A percentile compares a stretch with the other conserved stretches of the same genome.
phyloP scores from a whole-genome alignment of 2,888 invertebrate species.

The Augiades crinisus region DNA sequence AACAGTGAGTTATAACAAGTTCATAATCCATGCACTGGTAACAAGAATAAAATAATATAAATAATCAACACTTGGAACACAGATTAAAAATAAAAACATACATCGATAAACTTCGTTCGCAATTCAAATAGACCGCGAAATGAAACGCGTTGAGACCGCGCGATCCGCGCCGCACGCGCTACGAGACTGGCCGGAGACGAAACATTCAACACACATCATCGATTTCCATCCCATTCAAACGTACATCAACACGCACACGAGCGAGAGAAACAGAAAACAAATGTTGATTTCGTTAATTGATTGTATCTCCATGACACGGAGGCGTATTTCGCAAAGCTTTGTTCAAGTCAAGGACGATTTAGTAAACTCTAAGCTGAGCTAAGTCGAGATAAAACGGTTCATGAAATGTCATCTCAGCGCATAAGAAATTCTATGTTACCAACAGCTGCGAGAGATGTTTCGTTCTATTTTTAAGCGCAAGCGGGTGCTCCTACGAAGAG shows the following conservation, averaged over 20 bases:
- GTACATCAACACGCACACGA: constrained; percentile 37
- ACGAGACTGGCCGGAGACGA: constrained; percentile 75
- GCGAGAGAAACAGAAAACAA: constrained; percentile 46
- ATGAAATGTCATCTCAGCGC: constrained; percentile 56
- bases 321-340: constrained; percentile 62
- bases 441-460: constrained; percentile 40
- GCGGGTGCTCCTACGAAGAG: not conserved
- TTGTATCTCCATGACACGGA: constrained; percentile 37
- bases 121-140: constrained; percentile 4
- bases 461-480: constrained; percentile 43
- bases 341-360: constrained; percentile 64
- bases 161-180: constrained; percentile 67
- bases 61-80: constrained; percentile 9
- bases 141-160: constrained; percentile 39
- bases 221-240: constrained; percentile 48
- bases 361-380: constrained; percentile 50
- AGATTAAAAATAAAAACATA: constrained; percentile 10
- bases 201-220: constrained; percentile 47
- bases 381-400: constrained; percentile 36
- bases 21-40: constrained; percentile 9
- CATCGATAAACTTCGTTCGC: constrained; percentile 27
- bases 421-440: constrained; percentile 42
- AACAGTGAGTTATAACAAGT: not conserved
- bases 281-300: constrained; percentile 40
- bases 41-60: not conserved